These are phyloP conservation scores for Apis florea DNA, from an alignment of 1,140 invertebrate genomes.

Conservation along the genomic window DNA sequence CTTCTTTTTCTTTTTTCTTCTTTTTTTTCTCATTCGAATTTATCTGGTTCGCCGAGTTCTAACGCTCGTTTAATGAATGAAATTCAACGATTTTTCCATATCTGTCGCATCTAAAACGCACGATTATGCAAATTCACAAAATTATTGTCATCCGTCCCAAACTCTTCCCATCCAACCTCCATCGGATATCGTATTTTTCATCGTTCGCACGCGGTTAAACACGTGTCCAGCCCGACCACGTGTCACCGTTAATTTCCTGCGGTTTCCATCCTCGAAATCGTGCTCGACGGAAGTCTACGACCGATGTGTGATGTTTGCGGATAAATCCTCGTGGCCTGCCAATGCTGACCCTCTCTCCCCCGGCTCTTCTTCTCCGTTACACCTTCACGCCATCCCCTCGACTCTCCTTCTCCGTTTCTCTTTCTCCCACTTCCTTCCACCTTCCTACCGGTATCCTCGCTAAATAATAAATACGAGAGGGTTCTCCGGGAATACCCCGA, in stretches of 20 bases:
- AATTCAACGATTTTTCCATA: not conserved
- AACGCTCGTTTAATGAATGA: constrained; percentile 12
- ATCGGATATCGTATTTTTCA: constrained; percentile 20
- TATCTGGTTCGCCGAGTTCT: not conserved
- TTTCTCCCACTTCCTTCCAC: constrained; percentile 50
- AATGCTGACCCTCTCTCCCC: constrained; percentile 30
- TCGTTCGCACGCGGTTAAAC: constrained; percentile 29
- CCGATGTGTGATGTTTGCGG: constrained; percentile 72
- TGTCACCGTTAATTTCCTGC: constrained; percentile 55
- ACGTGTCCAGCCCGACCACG: constrained; percentile 33
- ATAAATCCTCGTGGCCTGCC: constrained; percentile 72
- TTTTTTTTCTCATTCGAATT: not conserved
- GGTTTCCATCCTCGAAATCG: constrained; percentile 53
- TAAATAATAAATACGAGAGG: constrained; percentile 81
- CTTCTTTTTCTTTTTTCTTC: not conserved
- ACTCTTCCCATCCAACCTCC: not conserved
- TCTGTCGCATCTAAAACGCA: no score
- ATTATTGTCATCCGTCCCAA: not conserved
- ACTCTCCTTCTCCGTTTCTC: constrained; percentile 46
- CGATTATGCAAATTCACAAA: not conserved
- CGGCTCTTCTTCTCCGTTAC: constrained; percentile 32
- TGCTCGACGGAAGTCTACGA: constrained; percentile 55
- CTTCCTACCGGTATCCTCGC: constrained; percentile 64
- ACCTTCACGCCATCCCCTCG: constrained; percentile 40
- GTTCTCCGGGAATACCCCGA: constrained; percentile 77